Conservation (phyloP, 2,888 invertebrate genomes). For the Priocnemis perturbator region DNA sequence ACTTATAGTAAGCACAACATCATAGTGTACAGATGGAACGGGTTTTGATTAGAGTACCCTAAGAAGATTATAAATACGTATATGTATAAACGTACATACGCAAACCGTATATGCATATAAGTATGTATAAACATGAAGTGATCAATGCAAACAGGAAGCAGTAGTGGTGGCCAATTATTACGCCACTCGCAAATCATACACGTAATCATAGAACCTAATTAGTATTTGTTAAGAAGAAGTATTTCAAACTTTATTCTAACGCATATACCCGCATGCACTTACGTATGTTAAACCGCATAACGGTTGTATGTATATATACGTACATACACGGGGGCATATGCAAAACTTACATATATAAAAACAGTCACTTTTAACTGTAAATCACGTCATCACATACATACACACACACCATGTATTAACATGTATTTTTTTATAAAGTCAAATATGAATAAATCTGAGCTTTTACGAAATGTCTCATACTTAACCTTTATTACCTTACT, state of each 20-base stretch:
- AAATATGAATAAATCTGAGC: conserved; percentile 69
- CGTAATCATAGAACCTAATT: conserved; percentile 27
- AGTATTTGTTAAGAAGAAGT: conserved; percentile 43
- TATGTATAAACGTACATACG: neutral
- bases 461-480: conserved; percentile 52
- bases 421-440: conserved; percentile 73
- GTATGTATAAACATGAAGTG: neutral
- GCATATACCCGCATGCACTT: no score
- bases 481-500: neutral
- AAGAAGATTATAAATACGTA: neutral
- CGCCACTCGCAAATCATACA: conserved; percentile 38
- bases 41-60: conserved; percentile 23
- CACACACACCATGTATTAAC: conserved; percentile 62
- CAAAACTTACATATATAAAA: conserved; percentile 22
- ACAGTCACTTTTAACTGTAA: conserved; percentile 45
- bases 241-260: conserved; percentile 42
- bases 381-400: conserved; percentile 57
- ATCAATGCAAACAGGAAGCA: conserved; percentile 25
- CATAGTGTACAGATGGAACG: conserved; percentile 26
- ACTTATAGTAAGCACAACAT: conserved; percentile 48
- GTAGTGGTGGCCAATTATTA: conserved; percentile 32
- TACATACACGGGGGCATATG: no score
- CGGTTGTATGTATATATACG: no score
- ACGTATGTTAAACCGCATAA: no score
- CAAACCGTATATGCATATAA: neutral